phyloP scores from a whole-genome alignment of 2,888 invertebrate genomes.

The Horisme vitalbata region DNA sequence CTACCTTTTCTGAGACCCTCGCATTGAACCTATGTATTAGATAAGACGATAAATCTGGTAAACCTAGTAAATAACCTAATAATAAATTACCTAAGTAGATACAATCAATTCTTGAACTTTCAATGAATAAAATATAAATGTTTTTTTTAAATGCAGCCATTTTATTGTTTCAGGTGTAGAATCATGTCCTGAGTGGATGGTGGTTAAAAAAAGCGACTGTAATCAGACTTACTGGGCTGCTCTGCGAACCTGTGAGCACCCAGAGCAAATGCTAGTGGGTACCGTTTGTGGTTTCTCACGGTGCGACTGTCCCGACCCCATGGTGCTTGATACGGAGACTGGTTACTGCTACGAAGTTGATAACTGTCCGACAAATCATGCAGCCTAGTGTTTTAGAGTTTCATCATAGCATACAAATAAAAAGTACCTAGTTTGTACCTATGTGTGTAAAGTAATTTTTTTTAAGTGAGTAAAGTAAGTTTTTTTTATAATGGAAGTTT shows the following conservation, averaged over 20 bases:
- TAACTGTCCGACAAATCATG: constrained; percentile 58
- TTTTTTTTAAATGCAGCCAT: background rate
- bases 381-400: background rate
- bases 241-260: constrained; percentile 57
- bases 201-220: constrained; percentile 48
- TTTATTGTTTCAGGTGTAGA: constrained; percentile 50
- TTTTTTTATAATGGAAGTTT: no score
- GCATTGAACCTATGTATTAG: no score
- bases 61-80: no score
- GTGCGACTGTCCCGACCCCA: constrained; percentile 59
- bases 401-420: no score
- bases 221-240: constrained; percentile 50
- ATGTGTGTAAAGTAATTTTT: no score
- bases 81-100: no score
- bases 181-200: constrained; percentile 58
- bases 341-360: constrained; percentile 63
- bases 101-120: no score
- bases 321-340: constrained; percentile 54
- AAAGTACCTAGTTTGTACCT: background rate
- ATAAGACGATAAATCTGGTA: no score
- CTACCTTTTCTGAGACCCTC: no score
- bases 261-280: constrained; percentile 51
- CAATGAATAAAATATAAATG: no score
- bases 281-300: constrained; percentile 60
- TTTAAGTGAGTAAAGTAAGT: no score